Base-by-base conservation (phyloP, 2,797 vertebrate genomes). In the Myotis findleyi region DNA sequence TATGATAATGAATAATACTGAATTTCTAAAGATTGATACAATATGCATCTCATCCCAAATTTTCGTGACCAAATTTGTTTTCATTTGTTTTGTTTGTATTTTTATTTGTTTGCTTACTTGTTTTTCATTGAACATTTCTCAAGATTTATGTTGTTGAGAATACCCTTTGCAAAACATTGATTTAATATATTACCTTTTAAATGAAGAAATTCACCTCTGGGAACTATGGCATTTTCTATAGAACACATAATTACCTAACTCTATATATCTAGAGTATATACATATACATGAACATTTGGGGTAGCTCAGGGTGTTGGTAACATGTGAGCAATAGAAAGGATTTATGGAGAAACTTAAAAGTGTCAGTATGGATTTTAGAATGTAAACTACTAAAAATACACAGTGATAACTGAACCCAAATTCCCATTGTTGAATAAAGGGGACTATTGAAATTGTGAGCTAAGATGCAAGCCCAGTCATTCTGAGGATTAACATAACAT, bases 321-420 rank as follows among this genome's bases (percentile, higher is more conserved):
- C 53, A 41, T 81, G 55, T 33, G 83, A 71, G 6, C 7, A 85
- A 17, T 44, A 16, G 49, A 92, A 82, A 59, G 33, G 9, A 77
- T 30, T 91, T 64, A 86, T 66, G 12, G 23, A 53, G 44, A 89
- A 90, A 87, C 6, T 83, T 55, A 3, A 59, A 92, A 92, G 16
- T 87, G 30, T 25, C 69, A 49, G 49, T 79, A 53, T 66, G 27
- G 38, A 44, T 73, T 94, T 83, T 38, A 21, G 62, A 87, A 89
- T 55, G 36, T 87, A 18, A 92, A 89, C 51, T 95, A 77, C 14
- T n/a, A 92, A 89, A 27, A 10, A 89, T 36, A 69, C n/a, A 49
- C 17, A 13, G 0, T 38, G 20, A 77, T 41, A 89, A 87, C 27
- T 59, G 47, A 94, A 21, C 18, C 44, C 7, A 27, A 81, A 59